A percentile compares a stretch with the other conserved stretches of the same genome.
These are phyloP conservation scores for Tachysurus vachellii DNA, from an alignment of 2,113 vertebrate genomes.

Conservation along the genomic window DNA sequence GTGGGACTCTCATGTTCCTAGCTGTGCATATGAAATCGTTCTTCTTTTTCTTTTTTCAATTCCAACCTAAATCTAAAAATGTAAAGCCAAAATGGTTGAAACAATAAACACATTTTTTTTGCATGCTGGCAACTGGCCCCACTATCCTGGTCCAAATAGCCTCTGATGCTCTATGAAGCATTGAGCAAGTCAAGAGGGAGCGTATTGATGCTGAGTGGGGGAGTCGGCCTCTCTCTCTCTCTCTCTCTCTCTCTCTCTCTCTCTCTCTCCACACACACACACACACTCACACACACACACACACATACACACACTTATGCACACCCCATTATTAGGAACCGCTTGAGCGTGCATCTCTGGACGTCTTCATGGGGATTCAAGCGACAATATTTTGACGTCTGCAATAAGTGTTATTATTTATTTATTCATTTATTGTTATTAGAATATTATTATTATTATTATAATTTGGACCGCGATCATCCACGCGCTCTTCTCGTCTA, in stretches of 20 bases:
- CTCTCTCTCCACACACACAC: neutral
- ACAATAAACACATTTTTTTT: neutral
- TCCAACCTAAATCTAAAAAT: neutral
- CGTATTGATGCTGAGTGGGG: constrained; percentile 44
- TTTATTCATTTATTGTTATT: neutral
- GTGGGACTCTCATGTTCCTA: neutral
- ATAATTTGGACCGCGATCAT: neutral
- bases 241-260: neutral
- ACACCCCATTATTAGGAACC: constrained; percentile 49
- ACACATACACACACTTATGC: constrained; percentile 18
- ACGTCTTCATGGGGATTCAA: neutral
- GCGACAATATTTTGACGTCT: neutral
- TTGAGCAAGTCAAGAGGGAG: constrained; percentile 35
- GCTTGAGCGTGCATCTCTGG: constrained; percentile 32
- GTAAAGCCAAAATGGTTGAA: neutral
- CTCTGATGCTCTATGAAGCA: constrained; percentile 22
- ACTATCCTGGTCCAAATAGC: neutral
- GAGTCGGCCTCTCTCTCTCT: constrained; percentile 18
- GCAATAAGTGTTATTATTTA: neutral
- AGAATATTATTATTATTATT: constrained; percentile 1
- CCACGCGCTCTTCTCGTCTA: neutral
- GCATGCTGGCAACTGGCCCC: neutral
- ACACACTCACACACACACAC: neutral
- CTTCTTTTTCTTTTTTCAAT: neutral
- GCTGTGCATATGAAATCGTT: neutral